Percentiles rank a stretch among this genome's conserved stretches.
These are phyloP conservation scores for Yponomeuta malinellus DNA, from an alignment of 2,888 invertebrate species.

Conservation along the genomic window DNA sequence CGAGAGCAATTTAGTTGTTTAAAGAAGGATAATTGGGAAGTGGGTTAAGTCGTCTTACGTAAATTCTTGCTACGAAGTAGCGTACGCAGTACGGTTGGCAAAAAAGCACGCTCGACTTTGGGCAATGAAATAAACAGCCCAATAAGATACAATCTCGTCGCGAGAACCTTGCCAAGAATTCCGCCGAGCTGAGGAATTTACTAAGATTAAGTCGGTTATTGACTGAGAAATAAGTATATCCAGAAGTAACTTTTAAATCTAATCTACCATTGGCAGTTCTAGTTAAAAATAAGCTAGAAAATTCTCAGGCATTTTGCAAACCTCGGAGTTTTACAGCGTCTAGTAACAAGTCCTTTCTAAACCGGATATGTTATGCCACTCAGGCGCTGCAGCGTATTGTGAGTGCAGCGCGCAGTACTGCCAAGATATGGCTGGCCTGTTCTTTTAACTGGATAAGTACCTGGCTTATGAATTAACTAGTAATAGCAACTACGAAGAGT, in stretches of 20 bases:
- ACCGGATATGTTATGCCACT: too few relatives aligned
- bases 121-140: neutral
- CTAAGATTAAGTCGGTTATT: neutral
- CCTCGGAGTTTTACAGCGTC: too few relatives aligned
- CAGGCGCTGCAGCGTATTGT: too few relatives aligned
- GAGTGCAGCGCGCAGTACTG: too few relatives aligned
- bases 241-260: too few relatives aligned
- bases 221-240: too few relatives aligned
- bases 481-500: neutral
- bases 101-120: neutral
- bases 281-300: too few relatives aligned
- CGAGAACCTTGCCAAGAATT: neutral
- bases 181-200: neutral
- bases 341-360: too few relatives aligned
- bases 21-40: neutral
- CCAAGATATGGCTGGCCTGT: too few relatives aligned
- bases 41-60: constrained; percentile 4
- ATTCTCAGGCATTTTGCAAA: too few relatives aligned
- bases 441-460: too few relatives aligned
- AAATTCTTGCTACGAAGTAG: neutral
- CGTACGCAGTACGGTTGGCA: neutral
- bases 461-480: neutral
- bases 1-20: constrained; percentile 6
- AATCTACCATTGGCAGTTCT: too few relatives aligned
- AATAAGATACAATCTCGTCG: neutral